Evolutionary conservation across 2,888 invertebrate genomes (phyloP).

Genomic region (Sinopyrophorus schimmeli): DNA sequence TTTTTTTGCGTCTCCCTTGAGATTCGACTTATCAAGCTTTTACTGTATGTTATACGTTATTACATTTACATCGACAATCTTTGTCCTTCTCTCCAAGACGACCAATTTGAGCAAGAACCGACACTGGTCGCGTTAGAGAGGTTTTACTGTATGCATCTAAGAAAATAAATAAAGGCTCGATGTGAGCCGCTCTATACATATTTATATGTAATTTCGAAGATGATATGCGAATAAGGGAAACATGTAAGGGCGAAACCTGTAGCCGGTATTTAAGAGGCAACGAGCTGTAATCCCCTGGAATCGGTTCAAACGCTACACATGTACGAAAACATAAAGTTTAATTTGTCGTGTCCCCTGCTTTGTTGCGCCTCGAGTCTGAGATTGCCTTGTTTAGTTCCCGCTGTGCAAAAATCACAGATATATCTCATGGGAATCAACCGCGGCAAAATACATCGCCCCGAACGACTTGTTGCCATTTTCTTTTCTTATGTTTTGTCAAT

Average conservation of each 20-base stretch:
- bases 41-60: no score
- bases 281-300: slow-evolving; percentile 2
- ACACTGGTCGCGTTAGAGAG: no score
- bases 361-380: slow-evolving; percentile 36
- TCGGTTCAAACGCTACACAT: slow-evolving; percentile 24
- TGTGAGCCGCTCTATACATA: no score
- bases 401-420: slow-evolving; percentile 40
- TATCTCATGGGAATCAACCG: slow-evolving; percentile 35
- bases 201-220: no score
- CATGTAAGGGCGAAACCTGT: slow-evolving; percentile 18
- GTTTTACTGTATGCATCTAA: no score
- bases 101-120: no score
- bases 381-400: slow-evolving; percentile 40
- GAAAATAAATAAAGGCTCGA: no score
- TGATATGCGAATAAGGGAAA: slow-evolving; percentile 42
- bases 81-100: no score
- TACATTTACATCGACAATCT: no score
- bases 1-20: no score
- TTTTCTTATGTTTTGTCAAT: slow-evolving; percentile 29
- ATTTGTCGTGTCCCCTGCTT: slow-evolving; percentile 40
- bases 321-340: slow-evolving; percentile 39
- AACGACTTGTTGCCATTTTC: slow-evolving; percentile 34
- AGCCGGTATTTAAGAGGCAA: slow-evolving; percentile 2
- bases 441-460: slow-evolving; percentile 36
- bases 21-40: no score